phyloP scores from a whole-genome alignment of 1,140 invertebrate species.

The Yoshiicerus persimilis region DNA sequence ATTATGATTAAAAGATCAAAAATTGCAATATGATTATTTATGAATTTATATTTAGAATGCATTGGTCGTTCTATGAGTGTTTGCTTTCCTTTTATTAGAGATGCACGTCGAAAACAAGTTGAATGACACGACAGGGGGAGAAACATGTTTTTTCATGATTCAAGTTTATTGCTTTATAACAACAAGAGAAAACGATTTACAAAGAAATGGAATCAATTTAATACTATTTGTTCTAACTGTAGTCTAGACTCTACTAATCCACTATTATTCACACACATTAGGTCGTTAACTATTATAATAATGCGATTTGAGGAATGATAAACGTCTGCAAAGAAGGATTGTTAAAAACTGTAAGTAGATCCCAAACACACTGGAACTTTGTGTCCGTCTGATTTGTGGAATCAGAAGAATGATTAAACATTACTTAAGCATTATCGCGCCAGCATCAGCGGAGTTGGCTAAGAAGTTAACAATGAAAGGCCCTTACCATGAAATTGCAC shows the following conservation, averaged over 20 bases:
- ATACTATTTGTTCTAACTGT: background rate
- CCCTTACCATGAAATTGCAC: background rate
- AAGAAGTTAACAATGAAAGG: background rate
- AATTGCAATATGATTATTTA: too few species aligned
- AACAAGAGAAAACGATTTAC: background rate
- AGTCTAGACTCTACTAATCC: background rate
- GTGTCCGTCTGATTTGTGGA: background rate
- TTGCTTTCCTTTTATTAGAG: too few species aligned
- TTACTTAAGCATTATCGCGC: background rate
- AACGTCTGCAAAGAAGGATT: background rate
- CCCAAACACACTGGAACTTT: background rate
- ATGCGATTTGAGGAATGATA: background rate
- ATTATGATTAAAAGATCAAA: too few species aligned
- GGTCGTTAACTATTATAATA: background rate
- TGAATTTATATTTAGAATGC: too few species aligned
- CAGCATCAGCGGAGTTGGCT: background rate
- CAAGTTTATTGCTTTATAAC: background rate
- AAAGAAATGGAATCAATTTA: background rate
- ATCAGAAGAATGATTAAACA: background rate
- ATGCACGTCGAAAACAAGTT: too few species aligned
- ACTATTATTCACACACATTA: background rate
- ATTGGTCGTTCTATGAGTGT: too few species aligned
- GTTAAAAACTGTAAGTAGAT: background rate
- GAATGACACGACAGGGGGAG: background rate
- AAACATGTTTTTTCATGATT: background rate